Percentiles rank a stretch among this genome's conserved stretches.
phyloP scores from a whole-genome alignment of 2,888 invertebrate genomes.

The Xanthia togata region DNA sequence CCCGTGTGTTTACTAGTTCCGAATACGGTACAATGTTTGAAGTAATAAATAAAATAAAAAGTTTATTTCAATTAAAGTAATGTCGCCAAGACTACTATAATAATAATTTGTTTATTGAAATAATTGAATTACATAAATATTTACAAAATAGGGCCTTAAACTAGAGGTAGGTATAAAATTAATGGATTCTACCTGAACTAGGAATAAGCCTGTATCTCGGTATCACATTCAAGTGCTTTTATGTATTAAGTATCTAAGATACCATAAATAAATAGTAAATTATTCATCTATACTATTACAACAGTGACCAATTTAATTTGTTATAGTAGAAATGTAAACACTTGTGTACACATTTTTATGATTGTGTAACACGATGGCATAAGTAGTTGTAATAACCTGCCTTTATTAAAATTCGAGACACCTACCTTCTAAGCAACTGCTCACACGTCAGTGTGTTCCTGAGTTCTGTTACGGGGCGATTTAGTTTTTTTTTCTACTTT shows the following conservation, averaged over 20 bases:
- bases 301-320: neutral
- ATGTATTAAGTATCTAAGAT: too few relatives aligned
- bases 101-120: too few relatives aligned
- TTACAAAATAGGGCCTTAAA: too few relatives aligned
- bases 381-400: neutral
- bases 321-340: neutral
- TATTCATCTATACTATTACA: neutral
- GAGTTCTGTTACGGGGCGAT: neutral
- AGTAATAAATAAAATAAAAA: too few relatives aligned
- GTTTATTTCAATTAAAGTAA: too few relatives aligned
- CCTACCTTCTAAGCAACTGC: too few relatives aligned
- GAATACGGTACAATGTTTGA: slow-evolving; percentile 32
- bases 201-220: too few relatives aligned
- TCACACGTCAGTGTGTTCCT: neutral
- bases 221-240: too few relatives aligned
- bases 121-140: too few relatives aligned
- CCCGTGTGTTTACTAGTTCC: slow-evolving; percentile 74
- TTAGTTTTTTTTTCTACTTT: neutral
- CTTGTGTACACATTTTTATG: slow-evolving; percentile 5
- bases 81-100: neutral
- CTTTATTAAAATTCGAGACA: neutral
- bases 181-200: too few relatives aligned
- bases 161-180: too few relatives aligned
- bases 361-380: neutral
- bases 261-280: too few relatives aligned